Evolutionary conservation across 2,888 invertebrate genomes (phyloP).

Genomic region (Caenorhabditis sp.): DNA sequence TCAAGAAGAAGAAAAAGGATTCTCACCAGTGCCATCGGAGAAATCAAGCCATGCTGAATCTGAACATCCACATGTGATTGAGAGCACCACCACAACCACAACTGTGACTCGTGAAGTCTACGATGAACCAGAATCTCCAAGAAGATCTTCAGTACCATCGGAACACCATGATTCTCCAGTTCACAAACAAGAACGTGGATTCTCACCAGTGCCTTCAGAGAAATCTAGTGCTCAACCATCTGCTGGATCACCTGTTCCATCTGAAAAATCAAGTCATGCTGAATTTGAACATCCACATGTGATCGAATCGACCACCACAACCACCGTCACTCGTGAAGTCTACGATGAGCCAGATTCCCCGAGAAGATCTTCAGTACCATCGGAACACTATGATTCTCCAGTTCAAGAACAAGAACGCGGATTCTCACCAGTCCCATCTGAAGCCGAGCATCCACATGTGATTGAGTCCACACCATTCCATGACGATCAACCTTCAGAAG

Average conservation of each 20-base stretch:
- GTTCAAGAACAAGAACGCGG: not conserved
- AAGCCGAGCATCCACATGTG: constrained; percentile 5
- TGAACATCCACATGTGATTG: constrained; percentile 1
- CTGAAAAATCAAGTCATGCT: not conserved
- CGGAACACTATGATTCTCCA: not conserved
- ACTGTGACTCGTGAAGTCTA: constrained; percentile 15
- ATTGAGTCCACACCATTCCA: not conserved
- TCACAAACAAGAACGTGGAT: too few species aligned
- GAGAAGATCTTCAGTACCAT: too few species aligned
- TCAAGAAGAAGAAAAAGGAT: constrained; percentile 3
- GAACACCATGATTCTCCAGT: not conserved
- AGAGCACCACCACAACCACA: constrained; percentile 1
- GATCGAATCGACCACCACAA: constrained; percentile 1
- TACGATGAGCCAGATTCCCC: not conserved
- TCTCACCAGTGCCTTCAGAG: constrained; percentile 3
- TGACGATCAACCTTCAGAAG: not conserved
- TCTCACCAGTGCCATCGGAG: not conserved
- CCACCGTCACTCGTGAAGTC: not conserved
- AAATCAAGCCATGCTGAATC: not conserved
- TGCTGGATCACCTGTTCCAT: not conserved
- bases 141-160: not conserved
- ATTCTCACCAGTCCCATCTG: not conserved
- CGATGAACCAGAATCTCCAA: not conserved
- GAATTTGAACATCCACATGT: not conserved
- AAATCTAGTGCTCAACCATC: not conserved